Percentiles rank a stretch among this genome's conserved stretches.
Conservation (phyloP, 2,888 invertebrate species). For the Ommatoiulus sabulosus region DNA sequence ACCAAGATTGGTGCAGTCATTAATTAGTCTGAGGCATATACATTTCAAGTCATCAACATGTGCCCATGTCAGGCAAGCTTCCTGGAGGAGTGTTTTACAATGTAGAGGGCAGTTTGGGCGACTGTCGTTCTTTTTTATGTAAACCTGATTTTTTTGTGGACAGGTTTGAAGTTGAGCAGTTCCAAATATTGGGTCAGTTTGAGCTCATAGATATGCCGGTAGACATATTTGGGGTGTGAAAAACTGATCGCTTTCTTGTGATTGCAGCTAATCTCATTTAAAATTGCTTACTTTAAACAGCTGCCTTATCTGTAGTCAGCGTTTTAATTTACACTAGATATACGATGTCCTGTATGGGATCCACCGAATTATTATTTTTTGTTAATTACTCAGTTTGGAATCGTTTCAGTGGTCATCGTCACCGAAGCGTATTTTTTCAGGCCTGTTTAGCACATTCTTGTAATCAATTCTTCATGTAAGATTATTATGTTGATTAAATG, state of each 20-base stretch:
- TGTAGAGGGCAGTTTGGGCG: not conserved
- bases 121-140: not conserved
- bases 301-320: not conserved
- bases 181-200: not conserved
- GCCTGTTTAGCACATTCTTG: not conserved
- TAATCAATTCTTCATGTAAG: not conserved
- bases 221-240: not conserved
- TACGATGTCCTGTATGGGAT: not conserved
- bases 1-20: too few species aligned
- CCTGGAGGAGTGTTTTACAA: too few species aligned
- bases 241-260: not conserved
- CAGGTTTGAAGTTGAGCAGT: too few species aligned
- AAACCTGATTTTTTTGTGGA: not conserved
- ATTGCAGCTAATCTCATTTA: not conserved
- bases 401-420: not conserved
- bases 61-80: too few species aligned
- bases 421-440: not conserved
- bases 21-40: too few species aligned
- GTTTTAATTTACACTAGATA: not conserved
- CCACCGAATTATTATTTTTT: not conserved
- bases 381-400: not conserved
- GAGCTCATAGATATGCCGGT: too few species aligned
- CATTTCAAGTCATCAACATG: too few species aligned
- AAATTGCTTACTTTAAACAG: not conserved
- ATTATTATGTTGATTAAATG: slow-evolving; percentile 11